Evolutionary conservation across 2,797 vertebrate genomes (phyloP), one percentile per base, ranked within the genome.

Genomic region (Phrynocephalus guinanensis): DNA sequence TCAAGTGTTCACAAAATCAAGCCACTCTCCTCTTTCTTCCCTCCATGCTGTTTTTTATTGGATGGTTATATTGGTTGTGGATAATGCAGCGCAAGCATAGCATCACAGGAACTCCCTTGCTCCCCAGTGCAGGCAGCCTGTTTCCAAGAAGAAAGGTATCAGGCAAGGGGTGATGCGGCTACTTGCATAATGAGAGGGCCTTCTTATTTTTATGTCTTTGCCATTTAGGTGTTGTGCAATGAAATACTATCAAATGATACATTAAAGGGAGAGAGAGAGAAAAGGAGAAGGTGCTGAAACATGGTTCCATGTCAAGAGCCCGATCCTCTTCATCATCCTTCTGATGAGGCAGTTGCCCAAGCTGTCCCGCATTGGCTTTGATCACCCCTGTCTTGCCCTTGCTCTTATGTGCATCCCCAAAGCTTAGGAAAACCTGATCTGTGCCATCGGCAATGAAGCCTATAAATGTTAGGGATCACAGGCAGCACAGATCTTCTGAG

Each of bases 151-250:
- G 52, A 91, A 86, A 88, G 73, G 90, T 82, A 1, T 0, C 67
- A 82, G 1, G 0, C 73, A 92, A 91, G 84, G 89, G 86, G 85
- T 90, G 93, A 85, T 82, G 84, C 86, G 90, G 82, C 33, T 86
- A 68, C 82, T 89, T 68, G 71, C 90, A 87, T 91, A 87, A 93
- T 16, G 77, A 91, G 9, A 91, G 26, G 0, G 1, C 52, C 89
- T 87, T 4, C 86, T 86, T 90, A 88, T 86, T 91, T 94, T 94
- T 93, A 93, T 93, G 86, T 77, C 77, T 89, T 94, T 71, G 38
- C 89, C 87, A 30, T 82, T 67, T 86, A 93, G 91, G 70, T 84
- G 33, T 33, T 30, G 89, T 0, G 0, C 73, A 30, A 0, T 80
- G 28, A 89, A 84, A 89, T 90, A 82, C 76, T 76, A 85, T 83